Evolutionary conservation across 2,113 vertebrate species (phyloP).

Genomic region (Ovibos moschatus): DNA sequence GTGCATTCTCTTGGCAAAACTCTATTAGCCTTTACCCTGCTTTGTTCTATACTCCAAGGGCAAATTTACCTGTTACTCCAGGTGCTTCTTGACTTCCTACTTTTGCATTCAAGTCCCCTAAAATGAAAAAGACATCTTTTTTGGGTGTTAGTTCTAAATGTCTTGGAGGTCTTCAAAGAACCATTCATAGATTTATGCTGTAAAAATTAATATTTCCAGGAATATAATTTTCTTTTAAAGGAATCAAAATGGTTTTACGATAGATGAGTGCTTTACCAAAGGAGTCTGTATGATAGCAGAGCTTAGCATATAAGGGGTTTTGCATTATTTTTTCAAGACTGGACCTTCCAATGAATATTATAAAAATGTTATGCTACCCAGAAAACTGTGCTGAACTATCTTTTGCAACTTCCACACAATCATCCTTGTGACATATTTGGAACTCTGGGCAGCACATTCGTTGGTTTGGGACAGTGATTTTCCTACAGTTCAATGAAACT

Average conservation of each 20-base stretch:
- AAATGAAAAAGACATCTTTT: background rate
- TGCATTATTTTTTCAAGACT: conserved; percentile 28
- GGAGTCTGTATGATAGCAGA: background rate
- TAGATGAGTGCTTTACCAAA: background rate
- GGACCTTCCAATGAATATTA: conserved; percentile 13
- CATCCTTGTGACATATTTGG: conserved; percentile 30
- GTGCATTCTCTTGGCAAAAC: background rate
- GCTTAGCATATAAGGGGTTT: background rate
- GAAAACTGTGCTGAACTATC: conserved; percentile 32
- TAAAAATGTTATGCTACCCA: background rate
- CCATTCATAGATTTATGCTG: background rate
- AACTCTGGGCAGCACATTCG: background rate
- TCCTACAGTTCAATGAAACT: background rate
- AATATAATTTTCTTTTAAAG: background rate
- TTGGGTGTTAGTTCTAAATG: background rate
- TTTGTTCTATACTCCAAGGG: background rate
- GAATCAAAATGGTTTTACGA: background rate
- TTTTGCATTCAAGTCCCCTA: background rate
- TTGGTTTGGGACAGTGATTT: background rate
- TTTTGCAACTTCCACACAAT: background rate
- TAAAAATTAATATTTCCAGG: background rate
- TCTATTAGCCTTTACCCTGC: background rate
- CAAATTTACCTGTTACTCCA: background rate
- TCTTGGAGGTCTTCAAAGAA: background rate
- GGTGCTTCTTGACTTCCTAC: background rate